Evolutionary conservation across 1,140 invertebrate genomes (phyloP).

Genomic region (Diorhabda elongata): DNA sequence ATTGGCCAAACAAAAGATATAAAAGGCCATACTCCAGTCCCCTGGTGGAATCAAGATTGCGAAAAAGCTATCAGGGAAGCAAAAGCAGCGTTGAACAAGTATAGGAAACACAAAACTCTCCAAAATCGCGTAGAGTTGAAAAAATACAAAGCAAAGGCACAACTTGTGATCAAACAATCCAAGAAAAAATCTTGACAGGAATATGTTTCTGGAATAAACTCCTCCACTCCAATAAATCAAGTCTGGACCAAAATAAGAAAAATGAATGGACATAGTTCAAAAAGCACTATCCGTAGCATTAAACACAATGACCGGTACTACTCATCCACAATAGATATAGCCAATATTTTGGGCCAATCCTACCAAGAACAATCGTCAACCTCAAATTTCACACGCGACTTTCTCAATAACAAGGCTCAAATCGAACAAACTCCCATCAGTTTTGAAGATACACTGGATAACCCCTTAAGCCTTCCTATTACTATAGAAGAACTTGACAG

Average conservation of each 20-base stretch:
- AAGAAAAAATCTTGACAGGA: conserved; percentile 11
- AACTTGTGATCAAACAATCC: conserved; percentile 1
- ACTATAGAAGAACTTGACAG: too few species aligned
- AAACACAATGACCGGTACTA: too few species aligned
- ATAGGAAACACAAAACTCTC: conserved; percentile 35
- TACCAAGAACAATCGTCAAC: too few species aligned
- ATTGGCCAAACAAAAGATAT: too few species aligned
- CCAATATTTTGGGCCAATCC: too few species aligned
- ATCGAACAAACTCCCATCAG: too few species aligned
- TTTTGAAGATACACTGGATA: too few species aligned
- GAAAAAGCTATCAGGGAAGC: conserved; percentile 31
- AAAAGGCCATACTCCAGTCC: conserved; percentile 27
- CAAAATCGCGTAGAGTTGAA: conserved; percentile 34
- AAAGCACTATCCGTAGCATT: too few species aligned
- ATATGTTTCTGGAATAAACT: conserved; percentile 8
- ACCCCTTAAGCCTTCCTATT: too few species aligned
- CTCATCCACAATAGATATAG: too few species aligned
- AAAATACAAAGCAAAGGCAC: conserved; percentile 28
- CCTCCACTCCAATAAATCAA: conserved; percentile 7
- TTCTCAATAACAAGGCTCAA: too few species aligned
- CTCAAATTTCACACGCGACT: too few species aligned
- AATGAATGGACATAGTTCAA: neutral
- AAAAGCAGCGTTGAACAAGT: conserved; percentile 37
- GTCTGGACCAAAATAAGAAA: conserved; percentile 13
- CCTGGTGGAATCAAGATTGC: conserved; percentile 43